A percentile compares a stretch with the other conserved stretches of the same genome.
phyloP scores from a whole-genome alignment of 2,797 vertebrate genomes.

The Acanthurus lineatus region DNA sequence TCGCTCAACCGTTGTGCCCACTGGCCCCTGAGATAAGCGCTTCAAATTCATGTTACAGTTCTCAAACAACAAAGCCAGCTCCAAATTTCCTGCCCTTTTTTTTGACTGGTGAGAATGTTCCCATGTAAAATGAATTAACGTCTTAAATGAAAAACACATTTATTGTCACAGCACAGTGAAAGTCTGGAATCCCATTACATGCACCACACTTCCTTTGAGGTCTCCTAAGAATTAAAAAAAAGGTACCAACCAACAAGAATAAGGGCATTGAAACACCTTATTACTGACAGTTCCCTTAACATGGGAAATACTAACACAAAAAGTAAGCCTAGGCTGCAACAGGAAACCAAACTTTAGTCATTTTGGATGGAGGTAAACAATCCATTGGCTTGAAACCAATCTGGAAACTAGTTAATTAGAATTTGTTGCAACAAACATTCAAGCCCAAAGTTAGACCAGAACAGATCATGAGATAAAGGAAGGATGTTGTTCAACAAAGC shows the following conservation, averaged over 20 bases:
- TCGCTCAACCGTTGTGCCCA: conserved; percentile 14
- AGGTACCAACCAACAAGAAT: background rate
- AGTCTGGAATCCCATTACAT: background rate
- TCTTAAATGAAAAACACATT: background rate
- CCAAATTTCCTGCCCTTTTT: background rate
- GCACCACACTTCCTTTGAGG: background rate
- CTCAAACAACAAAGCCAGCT: conserved; percentile 25
- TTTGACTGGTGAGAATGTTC: conserved; percentile 8
- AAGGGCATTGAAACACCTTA: conserved; percentile 13
- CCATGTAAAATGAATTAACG: background rate
- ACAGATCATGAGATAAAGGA: background rate
- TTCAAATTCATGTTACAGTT: conserved; percentile 30
- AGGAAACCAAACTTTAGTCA: background rate
- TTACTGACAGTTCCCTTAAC: conserved; percentile 3
- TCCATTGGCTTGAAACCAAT: background rate
- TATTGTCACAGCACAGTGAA: background rate
- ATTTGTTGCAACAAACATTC: background rate
- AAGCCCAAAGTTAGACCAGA: background rate
- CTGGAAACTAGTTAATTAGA: background rate
- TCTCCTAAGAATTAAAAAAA: conserved; percentile 9
- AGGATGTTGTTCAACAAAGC: background rate
- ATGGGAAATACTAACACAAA: background rate
- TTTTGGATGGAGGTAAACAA: background rate
- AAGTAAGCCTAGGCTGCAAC: background rate
- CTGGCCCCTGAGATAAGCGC: conserved; percentile 58